Conservation (phyloP, 2,888 invertebrate species). For the Ectemnius continuus region DNA sequence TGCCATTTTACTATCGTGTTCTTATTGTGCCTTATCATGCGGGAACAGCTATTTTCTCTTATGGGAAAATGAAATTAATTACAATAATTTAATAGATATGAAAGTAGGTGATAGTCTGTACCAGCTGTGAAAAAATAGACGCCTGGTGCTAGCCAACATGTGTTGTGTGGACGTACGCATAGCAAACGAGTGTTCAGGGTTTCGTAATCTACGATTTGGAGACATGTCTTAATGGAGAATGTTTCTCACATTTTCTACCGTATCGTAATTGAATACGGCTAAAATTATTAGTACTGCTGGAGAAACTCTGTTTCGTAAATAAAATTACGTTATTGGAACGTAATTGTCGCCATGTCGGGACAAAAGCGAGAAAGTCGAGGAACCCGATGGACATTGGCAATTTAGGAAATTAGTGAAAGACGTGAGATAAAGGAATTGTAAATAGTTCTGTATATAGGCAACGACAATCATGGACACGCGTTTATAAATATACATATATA, state of each 20-base stretch:
- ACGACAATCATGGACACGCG: slow-evolving; percentile 68
- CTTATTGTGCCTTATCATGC: slow-evolving; percentile 7
- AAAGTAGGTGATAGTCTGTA: slow-evolving; percentile 27
- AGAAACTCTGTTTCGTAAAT: neutral
- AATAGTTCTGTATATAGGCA: slow-evolving; percentile 75
- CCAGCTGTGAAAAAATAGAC: slow-evolving; percentile 17
- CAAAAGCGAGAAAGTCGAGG: slow-evolving; percentile 29
- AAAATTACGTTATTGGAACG: neutral
- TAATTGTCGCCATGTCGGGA: slow-evolving; percentile 39
- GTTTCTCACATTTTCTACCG: no score
- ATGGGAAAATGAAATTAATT: no score
- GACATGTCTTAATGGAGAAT: no score
- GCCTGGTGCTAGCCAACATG: neutral
- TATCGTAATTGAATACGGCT: neutral
- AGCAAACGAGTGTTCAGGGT: slow-evolving; percentile 3
- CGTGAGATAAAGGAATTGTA: slow-evolving; percentile 59
- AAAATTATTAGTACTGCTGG: neutral
- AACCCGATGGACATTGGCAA: slow-evolving; percentile 38
- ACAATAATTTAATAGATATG: neutral
- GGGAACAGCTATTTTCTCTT: no score
- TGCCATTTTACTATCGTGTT: slow-evolving; percentile 32
- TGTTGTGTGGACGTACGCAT: slow-evolving; percentile 17
- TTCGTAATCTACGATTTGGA: no score
- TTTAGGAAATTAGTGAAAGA: slow-evolving; percentile 33
- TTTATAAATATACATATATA: slow-evolving; percentile 57